Conservation (phyloP, 2,888 invertebrate genomes). For the Pachydiplax longipennis region DNA sequence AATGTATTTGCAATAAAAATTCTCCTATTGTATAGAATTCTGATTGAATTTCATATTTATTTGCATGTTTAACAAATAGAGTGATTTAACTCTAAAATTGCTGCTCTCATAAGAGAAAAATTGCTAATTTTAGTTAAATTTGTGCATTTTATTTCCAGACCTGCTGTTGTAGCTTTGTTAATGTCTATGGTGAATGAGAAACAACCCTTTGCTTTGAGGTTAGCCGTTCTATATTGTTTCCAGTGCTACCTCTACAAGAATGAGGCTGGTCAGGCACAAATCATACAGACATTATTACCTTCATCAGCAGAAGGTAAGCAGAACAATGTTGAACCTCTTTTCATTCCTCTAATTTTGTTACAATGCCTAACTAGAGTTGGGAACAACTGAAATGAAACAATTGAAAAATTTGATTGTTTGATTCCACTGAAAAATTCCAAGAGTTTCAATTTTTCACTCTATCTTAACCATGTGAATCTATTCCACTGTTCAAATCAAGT, state of each 20-base stretch:
- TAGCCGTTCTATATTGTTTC: conserved; percentile 96
- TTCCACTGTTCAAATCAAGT: too few species aligned
- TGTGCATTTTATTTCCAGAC: conserved; percentile 63
- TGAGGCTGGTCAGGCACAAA: conserved; percentile 83
- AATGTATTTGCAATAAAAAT: too few species aligned
- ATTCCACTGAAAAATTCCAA: too few species aligned
- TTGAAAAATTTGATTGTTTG: too few species aligned
- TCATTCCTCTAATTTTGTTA: not conserved
- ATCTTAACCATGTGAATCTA: too few species aligned
- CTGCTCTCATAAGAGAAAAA: too few species aligned
- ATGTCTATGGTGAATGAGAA: conserved; percentile 99
- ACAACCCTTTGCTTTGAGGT: conserved; percentile 87
- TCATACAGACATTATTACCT: conserved; percentile 92
- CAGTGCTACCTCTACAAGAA: conserved; percentile 95
- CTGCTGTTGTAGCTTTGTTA: conserved; percentile 90
- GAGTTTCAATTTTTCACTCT: too few species aligned
- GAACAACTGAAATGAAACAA: too few species aligned
- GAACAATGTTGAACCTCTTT: not conserved
- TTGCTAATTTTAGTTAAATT: too few species aligned
- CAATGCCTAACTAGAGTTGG: not conserved
- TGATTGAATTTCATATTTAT: too few species aligned
- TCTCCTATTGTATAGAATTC: not conserved
- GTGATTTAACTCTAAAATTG: too few species aligned
- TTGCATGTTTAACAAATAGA: too few species aligned
- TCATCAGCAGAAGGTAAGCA: conserved; percentile 74